A percentile compares a stretch with the other conserved stretches of the same genome.
Evolutionary conservation across 2,113 vertebrate genomes (phyloP).

Genomic region (Platysternon megacephalum): DNA sequence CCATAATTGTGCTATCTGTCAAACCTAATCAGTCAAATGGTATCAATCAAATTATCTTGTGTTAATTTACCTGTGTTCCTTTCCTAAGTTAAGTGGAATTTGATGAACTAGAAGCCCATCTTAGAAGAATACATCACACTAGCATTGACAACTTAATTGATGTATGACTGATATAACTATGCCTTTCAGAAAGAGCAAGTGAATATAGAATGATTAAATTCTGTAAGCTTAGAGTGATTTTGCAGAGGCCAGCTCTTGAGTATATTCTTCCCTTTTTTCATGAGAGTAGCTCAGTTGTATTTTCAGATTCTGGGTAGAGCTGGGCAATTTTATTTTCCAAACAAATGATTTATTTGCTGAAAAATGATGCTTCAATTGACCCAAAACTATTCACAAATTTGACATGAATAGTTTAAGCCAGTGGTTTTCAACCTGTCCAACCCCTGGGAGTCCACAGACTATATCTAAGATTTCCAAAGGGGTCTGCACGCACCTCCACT

Average conservation of each 20-base stretch:
- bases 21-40: conserved; percentile 37
- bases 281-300: not conserved
- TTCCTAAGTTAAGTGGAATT: conserved; percentile 8
- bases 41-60: not conserved
- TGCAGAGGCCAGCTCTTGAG: not conserved
- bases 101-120: not conserved
- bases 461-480: not conserved
- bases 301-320: not conserved
- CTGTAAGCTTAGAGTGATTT: not conserved
- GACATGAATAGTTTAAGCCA: no score
- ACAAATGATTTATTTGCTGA: no score
- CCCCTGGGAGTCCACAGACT: not conserved
- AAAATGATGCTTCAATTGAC: no score
- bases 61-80: not conserved
- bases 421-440: no score
- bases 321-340: no score
- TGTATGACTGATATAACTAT: not conserved
- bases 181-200: not conserved
- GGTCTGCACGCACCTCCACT: not conserved
- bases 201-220: not conserved
- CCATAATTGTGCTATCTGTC: conserved; percentile 11
- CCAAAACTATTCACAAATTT: no score
- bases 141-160: not conserved
- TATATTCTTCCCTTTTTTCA: not conserved
- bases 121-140: not conserved